Evolutionary conservation across 1,140 invertebrate species (phyloP), one percentile per base, ranked within the genome.

Genomic region (Metopolophium dirhodum): DNA sequence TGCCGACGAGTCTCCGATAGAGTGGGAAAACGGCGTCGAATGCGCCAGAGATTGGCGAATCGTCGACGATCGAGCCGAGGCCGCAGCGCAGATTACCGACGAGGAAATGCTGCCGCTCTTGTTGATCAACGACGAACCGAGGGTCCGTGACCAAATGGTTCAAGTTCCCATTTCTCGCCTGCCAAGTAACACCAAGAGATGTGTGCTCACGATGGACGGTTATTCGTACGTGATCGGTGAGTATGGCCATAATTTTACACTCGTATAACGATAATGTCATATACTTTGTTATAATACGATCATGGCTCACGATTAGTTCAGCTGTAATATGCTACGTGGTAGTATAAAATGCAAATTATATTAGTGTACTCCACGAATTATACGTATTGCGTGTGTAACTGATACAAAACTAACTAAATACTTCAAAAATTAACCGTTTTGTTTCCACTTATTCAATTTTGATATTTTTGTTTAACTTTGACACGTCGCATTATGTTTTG

Each of bases 141-240:
- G 35, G 35, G 57, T 26, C 23, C 26, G 51, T 14, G 49, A 89
- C 11, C 49, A 89, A 18, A 89, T 35, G 88, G 51, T 89, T 7
- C 88, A 89, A 35, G 88, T 89, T 35, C 49, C 88, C 22, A 11
- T 18, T 4, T 20, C 88, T 9, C 88, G 88, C 96, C 23, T 54
- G 7, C 47, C 45, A 18, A 54, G 47, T 22, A 37, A 89, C 9
- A 54, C 88, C 22, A 96, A 96, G 94, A 97, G 97, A 95, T 97
- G 97, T 95, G 97, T 97, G 51, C 96, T 97, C 89, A 97, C 97
- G 47, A 96, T 97, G 90, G 97, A 97, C 95, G 97, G 97, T 94
- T 97, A 97, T 95, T 97, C 96, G 94, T 97, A 97, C 95, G 97
- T 97, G 94, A 97, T 97, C 96, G 97, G 97, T 97, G 95, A 97